A percentile compares a stretch with the other conserved stretches of the same genome.
Conservation (phyloP, 1,140 invertebrate species). For the Caenorhabditis latens region DNA sequence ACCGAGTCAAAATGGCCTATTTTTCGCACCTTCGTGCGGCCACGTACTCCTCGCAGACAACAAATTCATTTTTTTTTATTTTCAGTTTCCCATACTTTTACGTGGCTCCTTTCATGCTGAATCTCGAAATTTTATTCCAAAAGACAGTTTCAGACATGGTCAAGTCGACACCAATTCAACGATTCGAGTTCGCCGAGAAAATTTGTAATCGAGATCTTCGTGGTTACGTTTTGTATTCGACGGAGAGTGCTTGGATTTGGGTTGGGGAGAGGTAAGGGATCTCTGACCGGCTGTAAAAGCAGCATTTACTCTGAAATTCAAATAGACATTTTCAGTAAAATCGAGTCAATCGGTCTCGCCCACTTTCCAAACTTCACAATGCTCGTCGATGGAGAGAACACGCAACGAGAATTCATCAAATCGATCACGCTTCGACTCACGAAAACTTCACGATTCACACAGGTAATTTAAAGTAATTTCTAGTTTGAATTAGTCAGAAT, state of each 20-base stretch:
- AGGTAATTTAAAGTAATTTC: conserved; percentile 19
- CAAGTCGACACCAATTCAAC: conserved; percentile 22
- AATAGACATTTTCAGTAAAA: conserved; percentile 27
- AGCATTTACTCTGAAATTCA: not conserved
- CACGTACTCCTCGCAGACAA: conserved; percentile 34
- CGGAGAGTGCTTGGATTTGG: conserved; percentile 38
- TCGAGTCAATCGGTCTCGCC: conserved; percentile 4
- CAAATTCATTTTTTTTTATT: no score
- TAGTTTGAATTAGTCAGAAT: not conserved
- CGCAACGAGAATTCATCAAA: conserved; percentile 46
- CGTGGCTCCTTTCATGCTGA: no score
- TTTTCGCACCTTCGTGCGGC: not conserved
- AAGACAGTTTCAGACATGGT: not conserved
- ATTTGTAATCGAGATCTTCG: conserved; percentile 36
- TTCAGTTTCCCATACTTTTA: no score
- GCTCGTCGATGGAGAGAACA: conserved; percentile 28
- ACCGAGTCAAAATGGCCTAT: not conserved
- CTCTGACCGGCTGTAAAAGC: not conserved
- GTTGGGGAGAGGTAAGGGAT: not conserved
- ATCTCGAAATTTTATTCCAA: not conserved
- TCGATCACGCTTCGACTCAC: conserved; percentile 12
- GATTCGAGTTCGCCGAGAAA: conserved; percentile 16
- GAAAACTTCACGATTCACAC: conserved; percentile 27
- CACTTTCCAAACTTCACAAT: conserved; percentile 45
- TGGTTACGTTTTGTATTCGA: conserved; percentile 17